Percentiles rank a stretch among this genome's conserved stretches.
Conservation (phyloP, 2,113 vertebrate species). For the Chiloscyllium plagiosum region DNA sequence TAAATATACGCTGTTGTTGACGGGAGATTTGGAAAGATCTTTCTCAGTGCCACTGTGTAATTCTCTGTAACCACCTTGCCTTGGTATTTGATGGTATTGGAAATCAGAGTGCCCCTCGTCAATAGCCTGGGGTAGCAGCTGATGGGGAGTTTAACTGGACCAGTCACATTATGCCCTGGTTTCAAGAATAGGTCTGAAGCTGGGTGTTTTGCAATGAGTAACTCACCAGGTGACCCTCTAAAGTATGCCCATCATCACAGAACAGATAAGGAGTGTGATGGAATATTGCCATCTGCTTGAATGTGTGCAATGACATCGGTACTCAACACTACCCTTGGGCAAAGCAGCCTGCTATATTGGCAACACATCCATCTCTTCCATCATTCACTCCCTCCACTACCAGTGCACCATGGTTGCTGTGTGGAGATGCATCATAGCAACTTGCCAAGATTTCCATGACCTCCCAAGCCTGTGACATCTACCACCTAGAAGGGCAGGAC, state of each 20-base stretch:
- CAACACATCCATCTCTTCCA: too few relatives aligned
- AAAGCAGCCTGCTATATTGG: not conserved
- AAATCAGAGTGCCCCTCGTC: not conserved
- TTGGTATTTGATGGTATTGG: not conserved
- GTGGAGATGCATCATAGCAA: too few relatives aligned
- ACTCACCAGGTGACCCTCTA: not conserved
- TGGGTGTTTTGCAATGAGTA: not conserved
- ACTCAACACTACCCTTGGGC: not conserved
- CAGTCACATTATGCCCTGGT: not conserved
- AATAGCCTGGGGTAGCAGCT: not conserved
- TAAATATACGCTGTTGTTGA: not conserved
- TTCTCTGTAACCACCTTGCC: not conserved
- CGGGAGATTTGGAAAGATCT: not conserved
- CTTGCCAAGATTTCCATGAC: not conserved
- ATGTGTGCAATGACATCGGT: not conserved
- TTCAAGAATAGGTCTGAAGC: not conserved
- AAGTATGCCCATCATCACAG: not conserved
- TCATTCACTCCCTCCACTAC: too few relatives aligned
- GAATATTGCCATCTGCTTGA: too few relatives aligned
- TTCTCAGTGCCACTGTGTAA: not conserved
- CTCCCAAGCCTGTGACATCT: not conserved
- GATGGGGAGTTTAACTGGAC: not conserved
- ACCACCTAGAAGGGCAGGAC: not conserved
- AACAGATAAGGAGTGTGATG: too few relatives aligned
- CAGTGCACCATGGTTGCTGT: too few relatives aligned